phyloP scores from a whole-genome alignment of 2,797 vertebrate genomes.

The Alcedo atthis region DNA sequence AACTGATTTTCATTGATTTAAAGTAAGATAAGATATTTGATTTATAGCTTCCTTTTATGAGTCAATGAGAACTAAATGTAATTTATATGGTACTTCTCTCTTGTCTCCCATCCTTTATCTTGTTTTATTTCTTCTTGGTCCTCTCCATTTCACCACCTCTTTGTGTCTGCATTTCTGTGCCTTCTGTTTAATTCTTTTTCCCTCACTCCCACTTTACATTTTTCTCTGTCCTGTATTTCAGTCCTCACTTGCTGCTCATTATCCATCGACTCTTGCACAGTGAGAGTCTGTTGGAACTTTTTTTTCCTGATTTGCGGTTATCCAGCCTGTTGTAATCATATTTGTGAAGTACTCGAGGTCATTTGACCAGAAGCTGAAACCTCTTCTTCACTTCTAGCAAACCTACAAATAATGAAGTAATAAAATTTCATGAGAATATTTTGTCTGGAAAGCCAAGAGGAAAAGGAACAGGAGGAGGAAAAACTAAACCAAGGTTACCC shows the following conservation, averaged over 20 bases:
- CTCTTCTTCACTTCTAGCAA: neutral
- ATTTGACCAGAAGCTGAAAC: neutral
- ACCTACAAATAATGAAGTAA: neutral
- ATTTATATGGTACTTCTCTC: neutral
- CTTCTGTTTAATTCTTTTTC: neutral
- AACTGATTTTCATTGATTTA: neutral
- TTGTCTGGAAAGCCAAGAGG: neutral
- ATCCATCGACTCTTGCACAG: neutral
- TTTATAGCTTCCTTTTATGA: neutral
- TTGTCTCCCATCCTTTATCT: neutral
- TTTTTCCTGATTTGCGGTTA: neutral
- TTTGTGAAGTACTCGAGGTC: neutral
- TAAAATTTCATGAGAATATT: neutral
- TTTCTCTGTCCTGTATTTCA: neutral
- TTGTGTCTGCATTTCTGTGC: neutral
- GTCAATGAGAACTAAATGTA: neutral
- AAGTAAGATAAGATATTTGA: neutral
- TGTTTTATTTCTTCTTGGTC: neutral
- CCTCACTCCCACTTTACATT: neutral
- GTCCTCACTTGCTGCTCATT: neutral
- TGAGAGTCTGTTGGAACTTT: neutral
- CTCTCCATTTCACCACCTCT: neutral
- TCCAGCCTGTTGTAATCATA: neutral
- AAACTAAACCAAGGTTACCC: neutral
- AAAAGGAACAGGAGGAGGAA: neutral